phyloP scores from a whole-genome alignment of 2,113 vertebrate genomes.

The Sarotherodon lohbergeri region DNA sequence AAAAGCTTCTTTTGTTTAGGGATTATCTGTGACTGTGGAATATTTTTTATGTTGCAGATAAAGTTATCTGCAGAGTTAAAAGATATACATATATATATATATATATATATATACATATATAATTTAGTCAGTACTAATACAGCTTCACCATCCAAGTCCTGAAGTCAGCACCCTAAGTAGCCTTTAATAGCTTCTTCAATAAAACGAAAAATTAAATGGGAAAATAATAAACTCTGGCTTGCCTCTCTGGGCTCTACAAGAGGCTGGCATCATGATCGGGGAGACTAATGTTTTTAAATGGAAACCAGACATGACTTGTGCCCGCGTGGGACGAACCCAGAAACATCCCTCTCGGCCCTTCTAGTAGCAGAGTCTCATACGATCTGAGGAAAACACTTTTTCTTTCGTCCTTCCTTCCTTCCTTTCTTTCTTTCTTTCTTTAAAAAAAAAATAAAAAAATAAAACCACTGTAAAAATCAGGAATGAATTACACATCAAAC shows the following conservation, averaged over 20 bases:
- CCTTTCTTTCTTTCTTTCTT: not conserved
- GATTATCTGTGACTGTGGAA: not conserved
- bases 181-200: not conserved
- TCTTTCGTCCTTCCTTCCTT: no score
- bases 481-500: constrained; percentile 57
- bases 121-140: not conserved
- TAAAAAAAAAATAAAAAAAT: not conserved
- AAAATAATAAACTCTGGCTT: not conserved
- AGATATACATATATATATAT: no score
- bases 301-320: constrained; percentile 49
- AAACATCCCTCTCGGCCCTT: not conserved
- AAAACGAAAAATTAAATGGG: constrained; percentile 1
- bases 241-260: constrained; percentile 11
- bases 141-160: not conserved
- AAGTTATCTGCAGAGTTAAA: not conserved
- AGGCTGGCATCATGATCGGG: not conserved
- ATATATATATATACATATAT: not conserved
- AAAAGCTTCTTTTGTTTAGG: constrained; percentile 5
- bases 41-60: constrained; percentile 23
- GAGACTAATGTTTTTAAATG: constrained; percentile 36
- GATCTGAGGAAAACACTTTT: constrained; percentile 2
- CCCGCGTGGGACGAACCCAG: constrained; percentile 13
- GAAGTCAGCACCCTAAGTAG: not conserved
- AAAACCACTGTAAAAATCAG: constrained; percentile 56
- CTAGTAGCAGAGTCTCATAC: constrained; percentile 9